Conservation (phyloP, 2,113 vertebrate species). For the Lamprotornis superbus region DNA sequence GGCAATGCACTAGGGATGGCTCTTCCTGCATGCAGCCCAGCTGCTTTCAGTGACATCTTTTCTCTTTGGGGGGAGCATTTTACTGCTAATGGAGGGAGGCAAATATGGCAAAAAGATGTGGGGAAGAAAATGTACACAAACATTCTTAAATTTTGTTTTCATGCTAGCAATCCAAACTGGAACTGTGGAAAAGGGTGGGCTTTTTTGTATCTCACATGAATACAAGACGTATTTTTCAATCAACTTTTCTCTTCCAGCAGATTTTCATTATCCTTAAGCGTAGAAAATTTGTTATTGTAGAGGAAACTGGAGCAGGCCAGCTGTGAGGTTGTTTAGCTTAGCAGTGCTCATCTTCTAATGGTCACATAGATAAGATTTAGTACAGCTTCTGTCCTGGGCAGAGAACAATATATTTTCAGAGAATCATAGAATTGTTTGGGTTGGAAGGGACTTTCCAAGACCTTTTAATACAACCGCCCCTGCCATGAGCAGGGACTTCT, state of each 20-base stretch:
- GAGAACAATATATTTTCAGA: not conserved
- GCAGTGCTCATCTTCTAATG: not conserved
- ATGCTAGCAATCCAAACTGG: not conserved
- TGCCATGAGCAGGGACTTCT: not conserved
- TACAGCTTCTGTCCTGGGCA: not conserved
- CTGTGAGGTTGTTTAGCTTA: not conserved
- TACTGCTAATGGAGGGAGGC: not conserved
- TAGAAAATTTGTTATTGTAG: not conserved
- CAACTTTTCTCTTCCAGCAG: not conserved
- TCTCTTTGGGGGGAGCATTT: not conserved
- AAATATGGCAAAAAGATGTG: not conserved
- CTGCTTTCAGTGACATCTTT: not conserved
- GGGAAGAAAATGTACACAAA: not conserved
- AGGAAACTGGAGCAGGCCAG: not conserved
- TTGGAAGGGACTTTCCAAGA: not conserved
- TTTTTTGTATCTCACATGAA: not conserved
- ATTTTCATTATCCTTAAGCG: not conserved
- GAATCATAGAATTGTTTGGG: not conserved
- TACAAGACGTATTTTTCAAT: not conserved
- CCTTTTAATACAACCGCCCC: fast-evolving
- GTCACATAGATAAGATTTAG: not conserved
- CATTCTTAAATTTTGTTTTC: not conserved
- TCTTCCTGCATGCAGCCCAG: not conserved
- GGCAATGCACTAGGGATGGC: not conserved
- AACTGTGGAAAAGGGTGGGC: not conserved